Conservation (phyloP, 2,113 vertebrate genomes). For the Podarcis cretensis region DNA sequence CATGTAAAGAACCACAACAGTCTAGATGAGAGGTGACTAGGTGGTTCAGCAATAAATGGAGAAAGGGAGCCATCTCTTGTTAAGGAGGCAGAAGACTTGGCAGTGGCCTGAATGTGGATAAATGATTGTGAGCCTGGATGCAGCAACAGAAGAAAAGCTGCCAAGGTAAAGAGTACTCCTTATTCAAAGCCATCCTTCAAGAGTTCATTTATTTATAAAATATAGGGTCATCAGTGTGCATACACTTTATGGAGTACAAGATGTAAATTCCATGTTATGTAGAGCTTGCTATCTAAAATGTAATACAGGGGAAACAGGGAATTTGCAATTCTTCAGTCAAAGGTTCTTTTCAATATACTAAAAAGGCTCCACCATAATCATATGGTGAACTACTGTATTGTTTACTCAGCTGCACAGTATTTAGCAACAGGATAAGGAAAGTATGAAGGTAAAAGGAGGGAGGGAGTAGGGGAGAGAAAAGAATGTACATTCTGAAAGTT, state of each 20-base stretch:
- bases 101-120: not conserved
- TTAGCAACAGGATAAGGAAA: constrained; percentile 20
- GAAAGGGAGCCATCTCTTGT: not conserved
- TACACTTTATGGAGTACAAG: not conserved
- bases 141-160: not conserved
- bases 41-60: not conserved
- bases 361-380: not conserved
- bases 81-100: not conserved
- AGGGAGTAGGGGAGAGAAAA: not conserved
- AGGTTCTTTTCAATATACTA: constrained; percentile 1
- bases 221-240: not conserved
- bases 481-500: not conserved
- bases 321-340: not conserved
- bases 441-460: not conserved
- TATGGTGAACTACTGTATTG: constrained; percentile 34
- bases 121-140: not conserved
- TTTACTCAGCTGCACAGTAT: constrained; percentile 20
- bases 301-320: not conserved
- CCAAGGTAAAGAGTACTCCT: not conserved
- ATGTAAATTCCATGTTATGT: not conserved
- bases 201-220: not conserved
- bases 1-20: not conserved
- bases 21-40: not conserved
- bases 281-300: not conserved
- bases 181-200: not conserved